Conservation (phyloP, 2,888 invertebrate genomes). For the Chymomyza fuscimana region DNA sequence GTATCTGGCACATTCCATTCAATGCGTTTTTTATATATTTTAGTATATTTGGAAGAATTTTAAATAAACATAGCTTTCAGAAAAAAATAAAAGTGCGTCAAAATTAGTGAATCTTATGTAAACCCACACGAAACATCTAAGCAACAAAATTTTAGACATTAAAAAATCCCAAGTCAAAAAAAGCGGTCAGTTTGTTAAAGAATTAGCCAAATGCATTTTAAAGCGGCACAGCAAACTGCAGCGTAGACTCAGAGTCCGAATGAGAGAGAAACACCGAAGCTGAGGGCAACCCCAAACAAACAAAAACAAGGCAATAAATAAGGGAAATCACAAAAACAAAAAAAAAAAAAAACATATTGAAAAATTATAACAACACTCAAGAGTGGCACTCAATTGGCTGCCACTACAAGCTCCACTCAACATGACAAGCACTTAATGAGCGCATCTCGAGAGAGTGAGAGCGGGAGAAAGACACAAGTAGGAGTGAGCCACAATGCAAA, state of each 20-base stretch:
- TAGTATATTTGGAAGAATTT: too few relatives aligned
- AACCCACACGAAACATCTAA: too few relatives aligned
- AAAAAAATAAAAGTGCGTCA: too few relatives aligned
- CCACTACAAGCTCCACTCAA: conserved; percentile 54
- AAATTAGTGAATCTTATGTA: too few relatives aligned
- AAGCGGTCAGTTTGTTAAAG: not conserved
- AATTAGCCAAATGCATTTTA: too few relatives aligned
- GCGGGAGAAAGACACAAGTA: conserved; percentile 1
- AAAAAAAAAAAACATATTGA: conserved; percentile 44
- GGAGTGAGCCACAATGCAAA: conserved; percentile 2
- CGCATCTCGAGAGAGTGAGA: conserved; percentile 2
- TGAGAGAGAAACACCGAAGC: too few relatives aligned
- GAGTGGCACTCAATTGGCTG: conserved; percentile 63
- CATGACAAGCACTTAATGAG: conserved; percentile 71
- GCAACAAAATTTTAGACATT: too few relatives aligned
- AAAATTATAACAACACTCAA: conserved; percentile 66
- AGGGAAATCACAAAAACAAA: conserved; percentile 2
- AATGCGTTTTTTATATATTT: too few relatives aligned
- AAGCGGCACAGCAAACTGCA: too few relatives aligned
- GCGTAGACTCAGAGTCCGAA: too few relatives aligned
- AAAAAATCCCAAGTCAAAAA: not conserved
- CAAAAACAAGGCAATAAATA: conserved; percentile 15
- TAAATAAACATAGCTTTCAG: too few relatives aligned
- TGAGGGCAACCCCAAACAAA: conserved; percentile 27
- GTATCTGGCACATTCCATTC: too few relatives aligned